Conservation (phyloP, 2,113 vertebrate genomes). For the Phocoena phocoena region DNA sequence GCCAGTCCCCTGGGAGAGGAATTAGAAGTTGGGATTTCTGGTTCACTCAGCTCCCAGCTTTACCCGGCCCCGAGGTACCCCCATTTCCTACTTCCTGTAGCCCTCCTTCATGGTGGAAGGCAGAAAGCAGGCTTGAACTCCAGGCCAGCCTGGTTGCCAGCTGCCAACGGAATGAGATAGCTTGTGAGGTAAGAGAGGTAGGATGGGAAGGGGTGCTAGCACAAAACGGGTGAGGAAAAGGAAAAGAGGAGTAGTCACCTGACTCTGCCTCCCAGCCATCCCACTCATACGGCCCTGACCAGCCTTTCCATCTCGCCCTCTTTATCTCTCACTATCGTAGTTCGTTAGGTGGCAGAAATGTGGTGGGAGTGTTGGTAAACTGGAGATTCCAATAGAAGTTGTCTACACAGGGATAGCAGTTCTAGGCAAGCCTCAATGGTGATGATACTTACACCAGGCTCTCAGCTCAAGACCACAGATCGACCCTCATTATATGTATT, state of each 20-base stretch:
- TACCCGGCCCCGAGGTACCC: background rate
- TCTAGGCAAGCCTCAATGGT: background rate
- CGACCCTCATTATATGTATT: background rate
- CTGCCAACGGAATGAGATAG: background rate
- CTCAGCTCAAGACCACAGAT: background rate
- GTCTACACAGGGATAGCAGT: fast-evolving
- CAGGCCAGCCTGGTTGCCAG: background rate
- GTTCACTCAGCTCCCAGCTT: background rate
- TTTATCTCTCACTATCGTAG: background rate
- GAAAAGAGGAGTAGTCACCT: background rate
- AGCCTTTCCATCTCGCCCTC: background rate
- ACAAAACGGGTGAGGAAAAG: background rate
- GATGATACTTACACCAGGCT: background rate
- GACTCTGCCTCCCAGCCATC: background rate
- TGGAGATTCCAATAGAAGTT: background rate
- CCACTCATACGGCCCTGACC: background rate
- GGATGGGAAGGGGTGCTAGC: background rate
- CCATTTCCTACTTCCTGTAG: background rate
- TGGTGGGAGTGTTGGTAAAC: background rate
- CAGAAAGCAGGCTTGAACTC: background rate
- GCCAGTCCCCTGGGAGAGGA: background rate
- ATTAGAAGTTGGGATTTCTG: background rate
- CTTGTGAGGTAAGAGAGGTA: background rate
- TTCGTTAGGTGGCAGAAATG: background rate
- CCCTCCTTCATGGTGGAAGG: background rate